Conservation (phyloP, 2,888 invertebrate species). For the Eupithecia subfuscata region DNA sequence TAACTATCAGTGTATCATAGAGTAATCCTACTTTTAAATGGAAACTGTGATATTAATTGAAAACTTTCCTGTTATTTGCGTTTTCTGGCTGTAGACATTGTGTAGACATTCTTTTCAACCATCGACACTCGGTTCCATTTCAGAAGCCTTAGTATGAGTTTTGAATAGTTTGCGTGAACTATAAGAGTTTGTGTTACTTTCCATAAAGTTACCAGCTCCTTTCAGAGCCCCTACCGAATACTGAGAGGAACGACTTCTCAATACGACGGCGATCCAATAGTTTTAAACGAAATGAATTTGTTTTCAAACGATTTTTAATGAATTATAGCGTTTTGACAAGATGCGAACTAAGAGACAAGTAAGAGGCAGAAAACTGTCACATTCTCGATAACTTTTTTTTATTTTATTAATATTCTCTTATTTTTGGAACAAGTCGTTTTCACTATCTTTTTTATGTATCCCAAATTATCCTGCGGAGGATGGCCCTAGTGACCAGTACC, state of each 20-base stretch:
- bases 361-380: neutral
- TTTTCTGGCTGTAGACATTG: conserved; percentile 67
- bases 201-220: neutral
- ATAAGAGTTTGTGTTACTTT: neutral
- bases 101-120: neutral
- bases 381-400: neutral
- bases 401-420: no score
- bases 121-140: neutral
- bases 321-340: neutral
- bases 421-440: no score
- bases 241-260: neutral
- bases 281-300: neutral
- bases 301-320: neutral
- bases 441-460: no score
- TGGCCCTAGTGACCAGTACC: no score
- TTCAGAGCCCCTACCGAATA: neutral
- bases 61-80: conserved; percentile 74
- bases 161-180: neutral
- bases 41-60: conserved; percentile 84
- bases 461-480: no score
- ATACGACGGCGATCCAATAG: neutral
- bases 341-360: neutral
- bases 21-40: conserved; percentile 79
- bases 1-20: conserved; percentile 54
- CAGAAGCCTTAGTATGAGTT: neutral